A percentile compares a stretch with the other conserved stretches of the same genome.
phyloP scores from a whole-genome alignment of 2,797 vertebrate species.

The Merluccius polli region DNA sequence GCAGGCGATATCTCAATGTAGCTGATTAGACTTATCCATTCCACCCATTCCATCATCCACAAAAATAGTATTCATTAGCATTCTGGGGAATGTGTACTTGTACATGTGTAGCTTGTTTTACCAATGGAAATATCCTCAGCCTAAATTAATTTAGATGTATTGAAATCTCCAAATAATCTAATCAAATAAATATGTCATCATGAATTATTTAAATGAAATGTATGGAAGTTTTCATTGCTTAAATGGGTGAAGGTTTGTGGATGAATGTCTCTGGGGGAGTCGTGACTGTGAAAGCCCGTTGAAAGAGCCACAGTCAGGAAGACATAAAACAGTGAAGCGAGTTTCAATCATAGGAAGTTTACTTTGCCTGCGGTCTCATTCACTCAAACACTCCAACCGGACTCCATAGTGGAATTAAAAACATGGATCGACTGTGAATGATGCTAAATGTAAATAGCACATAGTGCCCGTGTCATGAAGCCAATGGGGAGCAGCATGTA shows the following conservation, averaged over 20 bases:
- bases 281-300: background rate
- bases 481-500: constrained; percentile 20
- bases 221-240: background rate
- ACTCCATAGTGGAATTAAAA: constrained; percentile 54
- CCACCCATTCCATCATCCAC: background rate
- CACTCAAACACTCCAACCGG: constrained; percentile 29
- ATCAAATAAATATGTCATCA: background rate
- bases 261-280: background rate
- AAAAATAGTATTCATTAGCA: background rate
- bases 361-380: constrained; percentile 40
- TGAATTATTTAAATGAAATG: background rate
- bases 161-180: background rate
- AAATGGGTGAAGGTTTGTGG: background rate
- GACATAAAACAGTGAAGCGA: constrained; percentile 35
- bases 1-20: background rate
- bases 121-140: background rate
- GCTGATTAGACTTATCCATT: background rate
- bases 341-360: constrained; percentile 30
- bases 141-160: background rate
- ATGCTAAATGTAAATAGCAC: constrained; percentile 20
- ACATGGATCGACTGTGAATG: constrained; percentile 42
- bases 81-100: background rate
- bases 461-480: constrained; percentile 1
- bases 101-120: background rate
- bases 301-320: constrained; percentile 23